These are phyloP conservation scores for Drosophila acutilabella DNA, from an alignment of 2,888 invertebrate species.

Conservation along the genomic window DNA sequence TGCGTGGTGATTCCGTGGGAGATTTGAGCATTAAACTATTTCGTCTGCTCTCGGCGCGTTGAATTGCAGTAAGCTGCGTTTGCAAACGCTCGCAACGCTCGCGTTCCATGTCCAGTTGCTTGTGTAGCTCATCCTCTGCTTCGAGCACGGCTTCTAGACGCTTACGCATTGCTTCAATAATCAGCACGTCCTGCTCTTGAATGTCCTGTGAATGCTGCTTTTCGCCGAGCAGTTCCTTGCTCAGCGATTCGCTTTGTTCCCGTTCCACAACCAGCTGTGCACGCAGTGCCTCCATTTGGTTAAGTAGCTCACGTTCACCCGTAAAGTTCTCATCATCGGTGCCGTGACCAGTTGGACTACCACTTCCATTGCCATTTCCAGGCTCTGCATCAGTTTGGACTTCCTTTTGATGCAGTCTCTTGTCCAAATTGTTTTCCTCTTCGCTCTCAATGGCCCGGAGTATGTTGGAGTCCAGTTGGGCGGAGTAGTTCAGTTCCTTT, in stretches of 20 bases:
- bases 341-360: conserved; percentile 76
- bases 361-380: conserved; percentile 66
- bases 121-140: conserved; percentile 88
- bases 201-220: conserved; percentile 86
- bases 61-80: conserved; percentile 84
- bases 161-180: conserved; percentile 88
- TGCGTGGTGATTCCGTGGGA: conserved; percentile 84
- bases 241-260: conserved; percentile 86
- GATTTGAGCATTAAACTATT: conserved; percentile 82
- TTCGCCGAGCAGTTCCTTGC: conserved; percentile 87
- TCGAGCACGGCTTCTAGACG: conserved; percentile 88
- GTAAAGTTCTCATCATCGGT: conserved; percentile 83
- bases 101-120: conserved; percentile 86
- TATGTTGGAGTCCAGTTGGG: conserved; percentile 87
- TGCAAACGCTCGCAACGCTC: conserved; percentile 86
- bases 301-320: conserved; percentile 82
- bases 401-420: conserved; percentile 66
- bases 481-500: conserved; percentile 87
- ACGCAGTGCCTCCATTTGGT: conserved; percentile 80
- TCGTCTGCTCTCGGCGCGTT: conserved; percentile 83
- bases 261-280: conserved; percentile 80
- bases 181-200: conserved; percentile 88
- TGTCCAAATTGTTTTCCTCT: conserved; percentile 83
- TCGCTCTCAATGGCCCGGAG: conserved; percentile 87
- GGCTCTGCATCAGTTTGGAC: conserved; percentile 57